phyloP scores from a whole-genome alignment of 2,888 invertebrate genomes.

The Mechanitis messenoides region DNA sequence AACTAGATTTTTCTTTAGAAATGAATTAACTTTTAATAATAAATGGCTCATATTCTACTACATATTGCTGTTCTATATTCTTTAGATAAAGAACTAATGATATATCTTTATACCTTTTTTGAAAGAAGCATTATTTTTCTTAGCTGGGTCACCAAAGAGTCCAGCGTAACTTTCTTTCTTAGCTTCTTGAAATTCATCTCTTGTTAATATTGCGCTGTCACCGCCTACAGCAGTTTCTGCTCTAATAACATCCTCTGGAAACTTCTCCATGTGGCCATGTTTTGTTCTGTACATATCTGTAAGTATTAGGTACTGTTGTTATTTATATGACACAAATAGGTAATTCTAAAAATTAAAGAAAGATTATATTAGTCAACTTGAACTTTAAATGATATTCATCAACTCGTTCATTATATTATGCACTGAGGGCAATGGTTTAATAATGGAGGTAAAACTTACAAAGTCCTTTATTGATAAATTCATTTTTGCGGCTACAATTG shows the following conservation, averaged over 20 bases:
- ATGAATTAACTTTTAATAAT: neutral
- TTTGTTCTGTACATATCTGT: slow-evolving; percentile 79
- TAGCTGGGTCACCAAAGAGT: slow-evolving; percentile 60
- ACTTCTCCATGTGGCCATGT: slow-evolving; percentile 83
- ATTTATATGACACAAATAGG: neutral
- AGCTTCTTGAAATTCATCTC: slow-evolving; percentile 71
- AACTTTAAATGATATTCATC: too few relatives aligned
- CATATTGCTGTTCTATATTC: too few relatives aligned
- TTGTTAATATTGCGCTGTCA: slow-evolving; percentile 81
- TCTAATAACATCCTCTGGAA: slow-evolving; percentile 84
- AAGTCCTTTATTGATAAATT: slow-evolving; percentile 88
- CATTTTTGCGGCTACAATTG: slow-evolving; percentile 85
- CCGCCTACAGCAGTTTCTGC: slow-evolving; percentile 85
- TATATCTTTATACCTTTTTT: slow-evolving; percentile 48
- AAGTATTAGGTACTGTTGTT: slow-evolving; percentile 27
- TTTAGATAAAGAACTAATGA: neutral
- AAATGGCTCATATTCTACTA: neutral
- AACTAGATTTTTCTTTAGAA: too few relatives aligned
- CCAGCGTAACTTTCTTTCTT: slow-evolving; percentile 68
- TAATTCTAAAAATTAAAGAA: too few relatives aligned
- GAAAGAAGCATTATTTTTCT: slow-evolving; percentile 46
- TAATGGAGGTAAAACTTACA: slow-evolving; percentile 74
- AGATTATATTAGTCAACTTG: too few relatives aligned
- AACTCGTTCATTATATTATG: too few relatives aligned
- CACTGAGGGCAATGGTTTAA: too few relatives aligned